Base-by-base conservation (phyloP, 2,888 invertebrate species). In the Euzetes globulus region DNA sequence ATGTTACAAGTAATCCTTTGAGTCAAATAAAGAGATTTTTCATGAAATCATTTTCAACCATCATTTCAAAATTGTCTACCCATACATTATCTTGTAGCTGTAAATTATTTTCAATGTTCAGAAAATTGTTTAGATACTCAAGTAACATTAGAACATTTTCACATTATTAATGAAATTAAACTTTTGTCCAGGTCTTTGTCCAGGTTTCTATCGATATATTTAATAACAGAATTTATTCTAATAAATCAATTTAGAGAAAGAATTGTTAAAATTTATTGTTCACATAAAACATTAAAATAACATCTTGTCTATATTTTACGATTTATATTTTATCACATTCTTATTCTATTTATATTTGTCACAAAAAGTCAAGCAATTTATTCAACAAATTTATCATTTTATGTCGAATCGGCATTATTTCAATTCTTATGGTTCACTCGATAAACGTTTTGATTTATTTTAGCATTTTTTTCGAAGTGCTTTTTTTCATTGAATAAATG, bases 301-400 rank as follows among this genome's bases (percentile, higher is more conserved):
- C n/a, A 50, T 50, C n/a, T 19, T 41, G 9, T 41, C 41, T 41
- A 41, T 19, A n/a, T 50, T 50, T 2, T 5, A n/a, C 2, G 2
- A 50, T 5, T 50, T 50, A 17, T 50, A 50, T 50, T 50, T 50
- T 50, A 17, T 19, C 2, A 19, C 50, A 50, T 9, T 19, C n/a
- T 50, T 50, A 19, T n/a, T 50, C 5, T n/a, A 50, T n/a, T 50
- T 50, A 2, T n/a, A 50, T 47, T 50, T 50, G n/a, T 19, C 17
- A 19, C n/a, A 50, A 50, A n/a, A 50, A 50, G 50, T 50, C n/a
- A n/a, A 19, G 4, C 50, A n/a, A 50, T 50, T 19, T 50, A 50
- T 50, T 50, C 50, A 50, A 50, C 50, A 50, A n/a, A 50, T 50
- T 50, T 50, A 50, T 50, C 17, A 50, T 50, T 50, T 50, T n/a